Evolutionary conservation across 1,140 invertebrate species (phyloP), one percentile per base, ranked within the genome.

Genomic region (Ceratina australensis): DNA sequence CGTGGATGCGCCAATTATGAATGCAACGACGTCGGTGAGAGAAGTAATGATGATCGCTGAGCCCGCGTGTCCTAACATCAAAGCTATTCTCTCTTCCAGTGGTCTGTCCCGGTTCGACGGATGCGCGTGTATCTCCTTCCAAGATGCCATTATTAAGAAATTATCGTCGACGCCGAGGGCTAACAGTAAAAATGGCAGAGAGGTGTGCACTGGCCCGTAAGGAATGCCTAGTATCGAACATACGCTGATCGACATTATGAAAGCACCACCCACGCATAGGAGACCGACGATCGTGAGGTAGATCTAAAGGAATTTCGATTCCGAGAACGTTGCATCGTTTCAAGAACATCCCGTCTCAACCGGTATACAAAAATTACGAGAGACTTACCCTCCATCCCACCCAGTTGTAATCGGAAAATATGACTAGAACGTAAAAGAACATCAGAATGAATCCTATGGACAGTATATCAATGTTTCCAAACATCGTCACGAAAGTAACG

Each of bases 21-120:
- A 96, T 50, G 96, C 96, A 18, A 96, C 94, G 71, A 97, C 94
- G 90, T 97, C 96, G 2, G 96, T 97, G 60, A 97, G 91, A 7
- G 96, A 96, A 13, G 97, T 97, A 10, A 97, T 95, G 10, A 95
- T 96, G 69, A 97, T 96, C 10, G 96, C 96, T 0, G 96, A 95
- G 10, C 96, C 97, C 24, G 96, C 96, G 86, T 96, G 95, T 88
- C 96, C 94, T 69, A 97, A 88, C 90, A 96, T 95, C 24, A 95
- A 84, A 4, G 94, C 96, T 57, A 96, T 91, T 89, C 93, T 93
- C 84, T 95, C 92, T 13, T 93, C 91, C 20, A 96, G 80, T 78
- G 93, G 92, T 73, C 93, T 92, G 26, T 90, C 86, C 22, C 90
- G 88, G 85, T 94, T 93, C 42, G 89, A 88, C 76, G 91, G 86